Conservation (phyloP, 2,888 invertebrate species). For the Drosophila greeni region DNA sequence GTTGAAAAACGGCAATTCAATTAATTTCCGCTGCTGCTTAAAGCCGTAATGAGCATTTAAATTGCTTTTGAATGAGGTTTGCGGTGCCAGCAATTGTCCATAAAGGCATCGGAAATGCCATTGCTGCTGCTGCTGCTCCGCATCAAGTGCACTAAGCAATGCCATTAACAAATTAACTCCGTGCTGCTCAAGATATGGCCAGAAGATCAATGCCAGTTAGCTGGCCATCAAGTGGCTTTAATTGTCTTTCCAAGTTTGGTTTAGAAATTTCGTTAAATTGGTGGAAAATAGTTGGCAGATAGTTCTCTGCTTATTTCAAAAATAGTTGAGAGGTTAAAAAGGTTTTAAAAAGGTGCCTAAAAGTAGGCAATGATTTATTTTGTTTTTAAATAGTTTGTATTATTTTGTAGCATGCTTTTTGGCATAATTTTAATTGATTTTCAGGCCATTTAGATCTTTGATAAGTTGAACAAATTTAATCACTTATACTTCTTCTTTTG, state of each 20-base stretch:
- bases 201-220: conserved; percentile 5
- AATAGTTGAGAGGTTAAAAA: not conserved
- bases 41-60: conserved; percentile 71
- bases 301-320: not conserved
- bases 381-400: fast-evolving
- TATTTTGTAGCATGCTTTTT: not conserved
- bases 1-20: conserved; percentile 70
- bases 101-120: conserved; percentile 50
- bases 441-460: not conserved
- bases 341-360: not conserved
- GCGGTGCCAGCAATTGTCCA: conserved; percentile 63
- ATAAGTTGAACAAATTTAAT: not conserved
- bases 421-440: not conserved
- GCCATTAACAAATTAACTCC: conserved; percentile 32
- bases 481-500: fast-evolving
- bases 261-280: not conserved
- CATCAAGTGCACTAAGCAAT: conserved; percentile 41
- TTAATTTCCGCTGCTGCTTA: conserved; percentile 69
- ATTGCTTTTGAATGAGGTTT: conserved; percentile 64
- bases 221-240: conserved; percentile 1
- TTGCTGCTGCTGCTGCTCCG: conserved; percentile 10
- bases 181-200: conserved; percentile 12
- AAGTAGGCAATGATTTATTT: not conserved
- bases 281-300: not conserved
- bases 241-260: not conserved